Evolutionary conservation across 2,888 invertebrate genomes (phyloP), one percentile per base, ranked within the genome.

Genomic region (Abrostola tripartita): DNA sequence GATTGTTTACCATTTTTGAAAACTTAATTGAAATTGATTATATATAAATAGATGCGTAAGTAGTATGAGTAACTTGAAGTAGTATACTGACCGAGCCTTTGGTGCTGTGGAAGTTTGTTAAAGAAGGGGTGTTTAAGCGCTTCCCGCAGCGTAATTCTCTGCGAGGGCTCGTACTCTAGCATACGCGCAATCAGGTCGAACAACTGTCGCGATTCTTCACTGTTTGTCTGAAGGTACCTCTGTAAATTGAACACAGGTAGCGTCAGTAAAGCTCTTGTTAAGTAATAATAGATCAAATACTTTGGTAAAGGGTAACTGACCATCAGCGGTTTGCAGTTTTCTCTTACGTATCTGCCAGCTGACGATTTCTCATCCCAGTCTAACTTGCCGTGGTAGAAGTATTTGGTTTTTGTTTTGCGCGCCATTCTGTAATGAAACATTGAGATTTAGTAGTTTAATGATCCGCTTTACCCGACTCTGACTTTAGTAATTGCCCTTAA

Each of bases 311-410:
- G 8, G 10, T 38, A 52, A 95, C 96, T 96, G 93, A 98, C 98
- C 95, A 96, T 95, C 81, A 99, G 94, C 61, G 99, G 99, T 95
- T 99, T 99, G 95, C 99, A 99, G 92, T 99, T 99, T 91, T 99
- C 99, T 84, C 99, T 96, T 49, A 99, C 99, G 89, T 99, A 99
- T 94, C 99, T 97, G 60, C 99, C 99, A 67, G 99, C 98, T 56
- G 98, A 98, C 87, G 98, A 98, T 89, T 98, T 98, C 81, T 98
- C 98, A 90, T 99, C 99, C 99, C 99, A 99, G 92, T 99, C 99
- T 87, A 99, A 96, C 95, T 98, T 98, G 60, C 99, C 99, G 90
- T 99, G 98, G 94, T 99, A 98, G 95, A 99, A 99, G 94, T 99
- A 99, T 95, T 99, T 99, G 81, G 99, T 99, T 95, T 98, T 98